Conservation (phyloP, 2,888 invertebrate species). For the Microctonus brassicae region DNA sequence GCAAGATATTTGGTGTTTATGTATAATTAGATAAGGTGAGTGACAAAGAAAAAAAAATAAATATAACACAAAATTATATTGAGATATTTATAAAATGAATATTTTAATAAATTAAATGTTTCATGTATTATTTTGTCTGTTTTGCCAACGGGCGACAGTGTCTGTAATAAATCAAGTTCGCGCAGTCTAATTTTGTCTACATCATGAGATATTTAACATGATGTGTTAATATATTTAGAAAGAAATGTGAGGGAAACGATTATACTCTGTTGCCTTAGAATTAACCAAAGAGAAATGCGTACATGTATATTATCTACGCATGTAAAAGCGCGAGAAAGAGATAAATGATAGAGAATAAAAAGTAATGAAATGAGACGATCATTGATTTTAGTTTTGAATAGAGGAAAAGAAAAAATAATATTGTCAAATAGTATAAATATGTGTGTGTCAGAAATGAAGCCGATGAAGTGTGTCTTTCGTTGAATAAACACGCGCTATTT, state of each 20-base stretch:
- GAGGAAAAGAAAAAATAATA: not conserved
- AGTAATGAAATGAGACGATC: not conserved
- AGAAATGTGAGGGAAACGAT: not conserved
- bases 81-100: not conserved
- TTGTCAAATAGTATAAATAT: conserved; percentile 6
- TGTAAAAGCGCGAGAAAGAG: conserved; percentile 9
- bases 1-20: no score
- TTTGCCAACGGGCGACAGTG: conserved; percentile 35
- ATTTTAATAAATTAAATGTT: conserved; percentile 28
- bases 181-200: conserved; percentile 41
- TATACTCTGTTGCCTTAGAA: not conserved
- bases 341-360: not conserved
- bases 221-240: not conserved
- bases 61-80: not conserved
- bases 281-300: not conserved
- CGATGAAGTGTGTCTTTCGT: conserved; percentile 32
- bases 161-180: conserved; percentile 46
- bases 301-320: not conserved
- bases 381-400: conserved; percentile 6
- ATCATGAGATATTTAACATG: conserved; percentile 13
- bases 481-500: conserved; percentile 49
- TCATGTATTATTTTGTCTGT: conserved; percentile 29
- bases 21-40: not conserved
- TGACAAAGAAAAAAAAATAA: not conserved
- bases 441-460: conserved; percentile 25